phyloP scores from a whole-genome alignment of 2,888 invertebrate species.

The Andrena haemorrhoa region DNA sequence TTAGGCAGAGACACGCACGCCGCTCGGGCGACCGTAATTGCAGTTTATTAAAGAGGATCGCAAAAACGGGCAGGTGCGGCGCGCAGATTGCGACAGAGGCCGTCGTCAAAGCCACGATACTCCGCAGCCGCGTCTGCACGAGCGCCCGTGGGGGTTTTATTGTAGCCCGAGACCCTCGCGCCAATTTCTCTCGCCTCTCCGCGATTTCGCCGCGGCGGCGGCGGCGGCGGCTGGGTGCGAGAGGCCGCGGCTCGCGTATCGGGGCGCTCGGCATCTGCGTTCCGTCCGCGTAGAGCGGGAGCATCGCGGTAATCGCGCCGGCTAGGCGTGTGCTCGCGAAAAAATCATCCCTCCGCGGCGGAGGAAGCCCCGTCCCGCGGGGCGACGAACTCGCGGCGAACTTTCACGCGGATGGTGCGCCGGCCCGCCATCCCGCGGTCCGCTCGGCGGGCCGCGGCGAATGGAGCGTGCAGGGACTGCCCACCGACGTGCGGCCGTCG shows the following conservation, averaged over 20 bases:
- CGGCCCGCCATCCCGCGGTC: slow-evolving; percentile 25
- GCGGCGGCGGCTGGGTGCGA: slow-evolving; percentile 31
- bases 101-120: slow-evolving; percentile 62
- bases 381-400: slow-evolving; percentile 36
- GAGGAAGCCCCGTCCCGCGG: neutral
- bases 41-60: slow-evolving; percentile 77
- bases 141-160: slow-evolving; percentile 53
- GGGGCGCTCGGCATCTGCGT: neutral
- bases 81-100: neutral
- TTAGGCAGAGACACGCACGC: slow-evolving; percentile 40
- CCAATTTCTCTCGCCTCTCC: slow-evolving; percentile 61
- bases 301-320: neutral
- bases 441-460: slow-evolving; percentile 49
- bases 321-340: slow-evolving; percentile 25
- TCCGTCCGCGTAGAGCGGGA: neutral
- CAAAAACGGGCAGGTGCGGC: slow-evolving; percentile 76
- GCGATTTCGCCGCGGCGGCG: slow-evolving; percentile 46
- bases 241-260: neutral
- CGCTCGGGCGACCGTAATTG: slow-evolving; percentile 66
- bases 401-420: slow-evolving; percentile 40
- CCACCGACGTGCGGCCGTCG: slow-evolving; percentile 53
- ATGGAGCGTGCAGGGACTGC: slow-evolving; percentile 50
- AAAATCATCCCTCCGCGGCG: slow-evolving; percentile 25
- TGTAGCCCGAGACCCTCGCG: slow-evolving; percentile 46
- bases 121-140: slow-evolving; percentile 40